Percentiles rank a stretch among this genome's conserved stretches.
phyloP scores from a whole-genome alignment of 2,888 invertebrate genomes.

The Netelia melanura region DNA sequence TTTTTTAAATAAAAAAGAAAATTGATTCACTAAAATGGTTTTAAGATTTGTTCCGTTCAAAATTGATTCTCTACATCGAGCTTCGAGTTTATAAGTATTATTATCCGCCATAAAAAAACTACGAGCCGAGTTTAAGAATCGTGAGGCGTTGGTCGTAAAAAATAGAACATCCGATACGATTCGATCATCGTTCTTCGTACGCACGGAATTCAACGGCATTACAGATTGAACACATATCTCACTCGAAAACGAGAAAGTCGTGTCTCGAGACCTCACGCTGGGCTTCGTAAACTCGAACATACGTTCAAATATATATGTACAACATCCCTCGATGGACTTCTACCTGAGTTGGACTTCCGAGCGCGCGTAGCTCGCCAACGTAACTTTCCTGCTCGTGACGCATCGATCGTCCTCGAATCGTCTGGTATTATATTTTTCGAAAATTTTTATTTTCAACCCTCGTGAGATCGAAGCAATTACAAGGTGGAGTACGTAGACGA shows the following conservation, averaged over 20 bases:
- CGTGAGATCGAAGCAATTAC: neutral
- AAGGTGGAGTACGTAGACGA: neutral
- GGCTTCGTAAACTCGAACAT: slow-evolving; percentile 23
- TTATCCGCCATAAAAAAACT: too few relatives aligned
- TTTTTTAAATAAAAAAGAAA: too few relatives aligned
- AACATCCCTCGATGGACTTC: slow-evolving; percentile 9
- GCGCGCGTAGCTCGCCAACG: slow-evolving; percentile 9
- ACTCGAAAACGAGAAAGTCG: slow-evolving; percentile 48
- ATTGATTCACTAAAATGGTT: too few relatives aligned
- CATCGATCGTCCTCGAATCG: slow-evolving; percentile 47
- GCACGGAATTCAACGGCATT: slow-evolving; percentile 10
- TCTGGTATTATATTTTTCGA: slow-evolving; percentile 19
- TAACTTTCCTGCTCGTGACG: slow-evolving; percentile 54
- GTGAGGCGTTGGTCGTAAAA: too few relatives aligned
- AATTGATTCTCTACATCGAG: too few relatives aligned
- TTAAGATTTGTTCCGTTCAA: too few relatives aligned
- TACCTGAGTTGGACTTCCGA: slow-evolving; percentile 27
- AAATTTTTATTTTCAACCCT: neutral
- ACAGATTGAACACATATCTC: neutral
- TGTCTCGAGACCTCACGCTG: slow-evolving; percentile 44
- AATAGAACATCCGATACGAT: too few relatives aligned
- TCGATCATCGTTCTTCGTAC: neutral
- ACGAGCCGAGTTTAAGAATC: too few relatives aligned
- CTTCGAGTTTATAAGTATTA: too few relatives aligned
- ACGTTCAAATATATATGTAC: neutral